Base-by-base conservation (phyloP, 2,113 vertebrate species). In the Hyperoodon ampullatus region DNA sequence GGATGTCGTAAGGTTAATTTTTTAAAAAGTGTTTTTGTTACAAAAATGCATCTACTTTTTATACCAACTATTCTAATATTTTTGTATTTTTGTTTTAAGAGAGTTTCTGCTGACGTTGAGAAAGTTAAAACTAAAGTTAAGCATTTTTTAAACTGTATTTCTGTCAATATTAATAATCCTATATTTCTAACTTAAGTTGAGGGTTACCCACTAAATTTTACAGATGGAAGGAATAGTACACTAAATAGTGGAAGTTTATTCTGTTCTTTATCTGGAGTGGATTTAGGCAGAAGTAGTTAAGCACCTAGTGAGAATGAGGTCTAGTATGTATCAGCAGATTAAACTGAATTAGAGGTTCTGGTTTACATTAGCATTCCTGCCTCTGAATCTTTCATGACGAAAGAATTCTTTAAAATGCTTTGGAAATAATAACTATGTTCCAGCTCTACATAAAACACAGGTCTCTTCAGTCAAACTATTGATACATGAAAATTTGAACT, bases 91-190 rank as follows among this genome's bases (percentile, higher is more conserved):
- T 84, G 8, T 7, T 80, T 93, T 93, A 63, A 96, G 39, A 90
- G 2, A 39, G 15, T 90, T 93, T 80, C 9, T 60, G 5, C 19
- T 93, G 66, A 60, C 82, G 19, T 39, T 60, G 39, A 75, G 33
- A 92, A 84, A 66, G 33, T 68, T 85, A 94, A 94, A 92, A 60
- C 24, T 86, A 74, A 88, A 78, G 23, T 44, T 65, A 61, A 88
- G 77, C 33, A 58, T 58, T 93, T 93, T 90, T 61, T 60, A 50
- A 78, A 78, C 8, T 0, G 10, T 50, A 35, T 82, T 96, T 96
- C 3, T 94, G 24, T 92, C 26, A 61, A 0, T 90, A 30, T 90
- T 87, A 44, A 21, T 87, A 50, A 65, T 50, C 3, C n/a, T 95
- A 0, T 78, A 28, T 85, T 97, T 96, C 30, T 96, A 35, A 58